Base-by-base conservation (phyloP, 1,140 invertebrate species). In the Cylas formicarius region DNA sequence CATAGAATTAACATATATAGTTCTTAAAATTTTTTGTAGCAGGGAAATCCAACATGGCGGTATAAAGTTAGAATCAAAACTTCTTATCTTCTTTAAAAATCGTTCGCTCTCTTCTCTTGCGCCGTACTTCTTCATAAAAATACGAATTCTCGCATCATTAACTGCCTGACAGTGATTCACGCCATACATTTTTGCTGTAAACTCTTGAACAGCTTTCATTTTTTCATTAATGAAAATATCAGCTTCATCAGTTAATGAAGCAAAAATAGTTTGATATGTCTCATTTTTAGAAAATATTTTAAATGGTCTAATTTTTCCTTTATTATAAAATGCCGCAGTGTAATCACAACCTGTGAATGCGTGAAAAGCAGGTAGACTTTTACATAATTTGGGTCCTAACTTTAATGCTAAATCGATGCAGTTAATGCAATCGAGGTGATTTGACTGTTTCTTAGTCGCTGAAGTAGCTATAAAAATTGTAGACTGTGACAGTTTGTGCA, bases 221-320 rank as follows among this genome's bases (percentile, higher is more conserved):
- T 42, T 42, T 44, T 42, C 39, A 6, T 32, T n/a, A 32, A 32
- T 33, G 14, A 42, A 32, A 33, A 42, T 32, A 21, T 33, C 41
- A 8, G 41, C 41, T 23, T 21, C 29, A 44, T 44, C 39, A 8
- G 40, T 42, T 42, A 32, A 32, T 23, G 28, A 62, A 13, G 53
- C 48, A 53, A 65, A 62, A 48, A 56, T 44, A 39, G 28, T 58
- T 54, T 57, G 53, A 48, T 55, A 60, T 35, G 35, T 49, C 51
- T 55, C 48, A 47, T 62, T 59, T 54, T 58, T 60, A 9, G 48
- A 54, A 53, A 62, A 48, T 29, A 50, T 36, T 36, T 60, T 29
- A 46, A 62, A 63, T 33, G 58, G 55, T 50, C 44, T 52, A 17
- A 64, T 41, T 52, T 63, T 65, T 26, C 58, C 61, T 58, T 60